phyloP scores from a whole-genome alignment of 2,113 vertebrate genomes.

The Fulmarus glacialis region DNA sequence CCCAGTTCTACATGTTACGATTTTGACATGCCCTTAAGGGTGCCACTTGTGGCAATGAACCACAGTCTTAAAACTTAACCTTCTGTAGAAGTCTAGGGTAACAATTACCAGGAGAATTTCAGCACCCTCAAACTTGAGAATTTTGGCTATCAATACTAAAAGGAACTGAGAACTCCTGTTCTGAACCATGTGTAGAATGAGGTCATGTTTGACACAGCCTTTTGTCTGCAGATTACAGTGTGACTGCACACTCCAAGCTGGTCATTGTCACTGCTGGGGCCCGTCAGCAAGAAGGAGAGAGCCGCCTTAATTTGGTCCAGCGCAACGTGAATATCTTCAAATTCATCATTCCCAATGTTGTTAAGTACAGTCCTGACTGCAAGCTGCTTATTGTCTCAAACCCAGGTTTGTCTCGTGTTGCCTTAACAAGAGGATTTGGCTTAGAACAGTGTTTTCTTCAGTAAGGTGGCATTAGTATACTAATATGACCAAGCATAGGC shows the following conservation, averaged over 20 bases:
- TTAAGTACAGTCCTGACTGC: slow-evolving; percentile 96
- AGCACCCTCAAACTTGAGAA: background rate
- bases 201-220: background rate
- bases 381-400: slow-evolving; percentile 95
- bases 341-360: slow-evolving; percentile 97
- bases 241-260: slow-evolving; percentile 93
- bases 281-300: slow-evolving; percentile 97
- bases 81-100: background rate
- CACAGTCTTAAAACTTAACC: background rate
- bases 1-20: background rate
- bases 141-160: background rate
- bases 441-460: background rate
- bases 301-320: slow-evolving; percentile 96
- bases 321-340: slow-evolving; percentile 99
- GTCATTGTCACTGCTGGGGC: slow-evolving; percentile 96
- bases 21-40: background rate
- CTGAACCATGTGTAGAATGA: background rate
- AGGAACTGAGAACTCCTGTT: background rate
- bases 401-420: slow-evolving; percentile 83
- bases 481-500: background rate
- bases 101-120: background rate
- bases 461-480: background rate
- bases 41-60: background rate
- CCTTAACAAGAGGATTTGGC: background rate
- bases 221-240: slow-evolving; percentile 86